Evolutionary conservation across 2,888 invertebrate species (phyloP).

Genomic region (Electrophaes corylata): DNA sequence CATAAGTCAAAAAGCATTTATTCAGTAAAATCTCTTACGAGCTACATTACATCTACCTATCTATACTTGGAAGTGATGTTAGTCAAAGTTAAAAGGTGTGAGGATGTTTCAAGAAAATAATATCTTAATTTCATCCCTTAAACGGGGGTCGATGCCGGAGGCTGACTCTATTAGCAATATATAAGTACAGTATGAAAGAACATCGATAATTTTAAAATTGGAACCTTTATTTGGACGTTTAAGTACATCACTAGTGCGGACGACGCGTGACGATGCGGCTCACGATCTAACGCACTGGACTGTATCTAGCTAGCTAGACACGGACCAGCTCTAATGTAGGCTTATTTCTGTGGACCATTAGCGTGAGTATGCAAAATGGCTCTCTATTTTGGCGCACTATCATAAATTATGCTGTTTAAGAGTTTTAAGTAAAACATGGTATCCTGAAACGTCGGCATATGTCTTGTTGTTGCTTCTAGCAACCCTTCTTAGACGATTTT

Average conservation of each 20-base stretch:
- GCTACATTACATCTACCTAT: too few relatives aligned
- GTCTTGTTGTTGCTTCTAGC: too few relatives aligned
- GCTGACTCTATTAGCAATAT: too few relatives aligned
- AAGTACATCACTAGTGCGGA: conserved; percentile 43
- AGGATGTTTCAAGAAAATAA: too few relatives aligned
- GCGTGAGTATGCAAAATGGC: background rate
- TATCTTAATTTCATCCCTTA: too few relatives aligned
- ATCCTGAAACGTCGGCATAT: too few relatives aligned
- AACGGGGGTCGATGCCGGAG: too few relatives aligned
- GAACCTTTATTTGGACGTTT: background rate
- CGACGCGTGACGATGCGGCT: conserved; percentile 55
- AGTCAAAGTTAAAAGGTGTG: too few relatives aligned
- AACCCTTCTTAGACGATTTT: too few relatives aligned
- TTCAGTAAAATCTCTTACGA: too few relatives aligned
- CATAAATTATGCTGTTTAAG: background rate
- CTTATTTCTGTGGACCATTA: conserved; percentile 14
- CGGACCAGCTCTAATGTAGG: conserved; percentile 26
- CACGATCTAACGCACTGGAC: conserved; percentile 51
- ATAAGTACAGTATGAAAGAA: background rate
- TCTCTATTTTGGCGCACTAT: background rate
- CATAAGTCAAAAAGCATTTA: too few relatives aligned
- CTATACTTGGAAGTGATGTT: too few relatives aligned
- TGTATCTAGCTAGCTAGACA: conserved; percentile 45
- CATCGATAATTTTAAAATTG: conserved; percentile 2
- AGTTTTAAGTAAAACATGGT: background rate